These are phyloP conservation scores for Drosophila elegans DNA, from an alignment of 1,140 invertebrate genomes.

Conservation along the genomic window DNA sequence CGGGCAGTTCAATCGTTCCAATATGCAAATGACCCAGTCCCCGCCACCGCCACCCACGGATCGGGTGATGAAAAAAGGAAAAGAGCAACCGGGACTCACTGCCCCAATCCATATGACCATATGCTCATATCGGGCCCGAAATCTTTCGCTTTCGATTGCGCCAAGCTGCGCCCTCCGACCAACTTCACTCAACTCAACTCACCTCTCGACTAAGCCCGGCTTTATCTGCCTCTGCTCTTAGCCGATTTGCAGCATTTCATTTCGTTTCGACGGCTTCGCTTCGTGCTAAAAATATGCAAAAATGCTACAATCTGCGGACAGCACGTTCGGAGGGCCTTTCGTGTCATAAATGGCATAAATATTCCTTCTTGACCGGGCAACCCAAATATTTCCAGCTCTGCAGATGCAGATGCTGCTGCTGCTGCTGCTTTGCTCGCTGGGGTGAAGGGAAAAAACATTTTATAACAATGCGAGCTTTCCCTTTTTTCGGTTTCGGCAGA, in stretches of 20 bases:
- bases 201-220: constrained; percentile 42
- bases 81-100: not conserved
- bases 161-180: constrained; percentile 31
- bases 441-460: constrained; percentile 18
- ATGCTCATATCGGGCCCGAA: constrained; percentile 62
- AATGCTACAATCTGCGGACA: constrained; percentile 62
- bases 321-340: constrained; percentile 80
- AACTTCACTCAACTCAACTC: constrained; percentile 4
- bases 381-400: constrained; percentile 64
- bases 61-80: constrained; percentile 14
- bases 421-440: constrained; percentile 5
- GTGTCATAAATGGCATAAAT: constrained; percentile 84
- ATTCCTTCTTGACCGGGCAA: constrained; percentile 80
- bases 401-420: not conserved
- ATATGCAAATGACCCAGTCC: constrained; percentile 70
- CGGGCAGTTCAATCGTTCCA: constrained; percentile 67
- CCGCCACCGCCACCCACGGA: constrained; percentile 73
- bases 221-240: constrained; percentile 55
- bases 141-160: constrained; percentile 80
- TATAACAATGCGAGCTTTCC: constrained; percentile 76
- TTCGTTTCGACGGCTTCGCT: constrained; percentile 40
- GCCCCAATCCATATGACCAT: constrained; percentile 65
- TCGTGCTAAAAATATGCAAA: constrained; percentile 81
- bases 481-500: constrained; percentile 39
- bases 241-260: constrained; percentile 71